These are phyloP conservation scores for Sus scrofa DNA, from an alignment of 2,113 vertebrate genomes.

Conservation along the genomic window DNA sequence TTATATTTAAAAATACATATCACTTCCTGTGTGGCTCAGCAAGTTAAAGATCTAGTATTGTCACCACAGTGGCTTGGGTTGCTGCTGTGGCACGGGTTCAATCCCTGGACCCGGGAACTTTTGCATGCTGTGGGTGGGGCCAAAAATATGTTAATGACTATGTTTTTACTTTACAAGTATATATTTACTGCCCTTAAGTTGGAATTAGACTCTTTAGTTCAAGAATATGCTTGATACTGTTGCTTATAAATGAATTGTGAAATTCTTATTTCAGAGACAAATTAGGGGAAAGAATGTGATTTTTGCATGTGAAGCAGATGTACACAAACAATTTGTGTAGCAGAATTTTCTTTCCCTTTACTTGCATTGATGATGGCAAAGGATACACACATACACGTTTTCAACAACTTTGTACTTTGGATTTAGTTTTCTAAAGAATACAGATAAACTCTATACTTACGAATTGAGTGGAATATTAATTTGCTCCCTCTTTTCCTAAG, in stretches of 20 bases:
- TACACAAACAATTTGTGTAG: neutral
- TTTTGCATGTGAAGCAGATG: constrained; percentile 42
- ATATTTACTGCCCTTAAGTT: constrained; percentile 1
- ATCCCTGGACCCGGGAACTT: too few relatives aligned
- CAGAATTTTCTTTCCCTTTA: constrained; percentile 54
- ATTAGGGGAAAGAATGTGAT: neutral
- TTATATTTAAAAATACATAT: constrained; percentile 36
- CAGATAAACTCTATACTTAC: neutral
- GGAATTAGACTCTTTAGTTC: neutral
- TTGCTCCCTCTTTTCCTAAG: neutral
- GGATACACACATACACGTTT: neutral
- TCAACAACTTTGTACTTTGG: constrained; percentile 1
- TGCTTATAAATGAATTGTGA: constrained; percentile 21
- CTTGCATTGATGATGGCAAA: neutral
- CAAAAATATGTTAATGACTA: neutral
- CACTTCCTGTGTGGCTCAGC: too few relatives aligned
- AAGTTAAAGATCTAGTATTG: too few relatives aligned
- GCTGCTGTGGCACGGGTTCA: too few relatives aligned
- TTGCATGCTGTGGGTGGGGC: too few relatives aligned
- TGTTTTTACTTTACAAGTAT: neutral
- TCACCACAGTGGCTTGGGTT: too few relatives aligned
- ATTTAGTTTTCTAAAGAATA: constrained; percentile 58
- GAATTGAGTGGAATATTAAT: neutral
- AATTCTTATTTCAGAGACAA: constrained; percentile 39
- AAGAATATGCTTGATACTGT: constrained; percentile 53